A percentile compares a stretch with the other conserved stretches of the same genome.
Evolutionary conservation across 2,113 vertebrate species (phyloP).

Genomic region (Carassius carassius): DNA sequence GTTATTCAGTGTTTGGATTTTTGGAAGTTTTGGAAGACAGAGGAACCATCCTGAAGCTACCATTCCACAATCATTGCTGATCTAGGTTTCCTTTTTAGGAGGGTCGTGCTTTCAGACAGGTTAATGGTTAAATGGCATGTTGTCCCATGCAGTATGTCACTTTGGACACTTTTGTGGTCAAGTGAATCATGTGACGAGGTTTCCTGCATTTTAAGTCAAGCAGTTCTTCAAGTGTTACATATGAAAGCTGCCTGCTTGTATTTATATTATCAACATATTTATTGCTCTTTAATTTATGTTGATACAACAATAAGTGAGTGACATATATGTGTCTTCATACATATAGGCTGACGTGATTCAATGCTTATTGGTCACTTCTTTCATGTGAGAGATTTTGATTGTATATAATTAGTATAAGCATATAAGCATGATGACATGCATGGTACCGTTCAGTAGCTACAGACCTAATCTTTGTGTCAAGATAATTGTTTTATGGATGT

Average conservation of each 20-base stretch:
- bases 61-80: not conserved
- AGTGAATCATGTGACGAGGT: not conserved
- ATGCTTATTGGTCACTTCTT: slow-evolving; percentile 22
- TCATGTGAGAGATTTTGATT: slow-evolving; percentile 3
- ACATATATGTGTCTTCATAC: not conserved
- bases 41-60: not conserved
- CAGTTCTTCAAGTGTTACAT: not conserved
- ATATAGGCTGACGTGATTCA: not conserved
- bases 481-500: slow-evolving; percentile 1
- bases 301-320: not conserved
- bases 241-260: not conserved
- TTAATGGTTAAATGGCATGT: not conserved
- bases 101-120: not conserved
- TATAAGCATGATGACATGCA: not conserved
- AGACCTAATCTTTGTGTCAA: slow-evolving; percentile 18
- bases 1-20: not conserved
- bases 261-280: slow-evolving; percentile 34
- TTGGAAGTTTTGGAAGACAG: too few species aligned
- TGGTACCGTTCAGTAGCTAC: not conserved
- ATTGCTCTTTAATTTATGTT: slow-evolving; percentile 32
- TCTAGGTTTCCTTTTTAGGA: not conserved
- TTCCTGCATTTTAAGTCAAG: not conserved
- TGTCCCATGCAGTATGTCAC: not conserved
- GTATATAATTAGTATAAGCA: slow-evolving; percentile 16
- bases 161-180: not conserved